phyloP scores from a whole-genome alignment of 2,113 vertebrate genomes.

The Tachycineta bicolor region DNA sequence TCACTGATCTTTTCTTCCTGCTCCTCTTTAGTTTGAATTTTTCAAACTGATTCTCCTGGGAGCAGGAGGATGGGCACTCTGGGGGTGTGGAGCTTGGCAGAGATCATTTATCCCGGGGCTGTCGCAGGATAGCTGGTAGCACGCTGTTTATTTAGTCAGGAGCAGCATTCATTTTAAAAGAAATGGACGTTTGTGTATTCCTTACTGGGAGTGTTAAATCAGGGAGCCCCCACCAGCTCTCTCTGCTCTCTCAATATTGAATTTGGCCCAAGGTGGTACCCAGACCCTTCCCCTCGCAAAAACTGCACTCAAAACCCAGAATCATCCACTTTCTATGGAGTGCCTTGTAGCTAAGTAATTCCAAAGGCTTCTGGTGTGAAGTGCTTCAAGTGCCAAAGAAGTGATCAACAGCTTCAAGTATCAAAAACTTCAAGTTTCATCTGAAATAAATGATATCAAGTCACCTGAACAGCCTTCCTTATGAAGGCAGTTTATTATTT shows the following conservation, averaged over 20 bases:
- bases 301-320: not conserved
- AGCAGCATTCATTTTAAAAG: not conserved
- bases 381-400: not conserved
- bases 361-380: not conserved
- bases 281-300: not conserved
- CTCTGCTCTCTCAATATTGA: not conserved
- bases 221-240: not conserved
- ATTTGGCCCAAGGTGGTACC: not conserved
- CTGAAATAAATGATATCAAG: not conserved
- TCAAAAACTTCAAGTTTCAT: not conserved
- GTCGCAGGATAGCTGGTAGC: fast-evolving
- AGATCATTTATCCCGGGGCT: fast-evolving
- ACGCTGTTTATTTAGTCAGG: not conserved
- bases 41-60: not conserved
- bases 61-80: not conserved
- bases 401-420: not conserved
- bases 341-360: not conserved
- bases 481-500: not conserved
- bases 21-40: not conserved
- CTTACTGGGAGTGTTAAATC: not conserved
- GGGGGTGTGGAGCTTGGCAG: not conserved
- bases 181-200: not conserved
- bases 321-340: not conserved
- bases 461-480: not conserved
- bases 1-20: not conserved